Base-by-base conservation (phyloP, 2,888 invertebrate genomes). In the Agrochola macilenta region DNA sequence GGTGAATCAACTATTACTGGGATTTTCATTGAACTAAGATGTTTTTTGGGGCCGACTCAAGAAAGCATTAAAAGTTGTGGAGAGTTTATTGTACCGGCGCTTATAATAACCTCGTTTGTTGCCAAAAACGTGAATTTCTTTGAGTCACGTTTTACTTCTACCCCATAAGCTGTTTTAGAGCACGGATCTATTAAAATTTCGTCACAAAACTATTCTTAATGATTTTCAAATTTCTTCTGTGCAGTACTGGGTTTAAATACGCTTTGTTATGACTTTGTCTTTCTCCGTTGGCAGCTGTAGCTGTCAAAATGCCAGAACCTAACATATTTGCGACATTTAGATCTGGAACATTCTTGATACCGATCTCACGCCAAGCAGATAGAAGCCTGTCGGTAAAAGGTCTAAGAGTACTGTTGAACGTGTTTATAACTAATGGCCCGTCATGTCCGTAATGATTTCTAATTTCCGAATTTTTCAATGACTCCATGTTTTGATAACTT, bases 251-350 rank as follows among this genome's bases (percentile, higher is more conserved):
- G 9, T 93, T 88, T 1, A 97, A 89, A 85, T 95, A 97, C 43
- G 96, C 95, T 76, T 93, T 98, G 97, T 8, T 98, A 98, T 46
- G 98, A 81, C 97, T 97, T 83, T 93, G 93, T 79, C 97, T 93
- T 81, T 90, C 89, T 0, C 97, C 97, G 69, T 92, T 91, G 64
- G 94, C 93, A 85, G 97, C 94, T 54, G 96, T 97, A 20, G 90
- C 96, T 86, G 95, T 95, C 0, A 93, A 84, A 64, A 94, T 94
- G 0, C 97, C 96, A 20, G 97, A 97, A 5, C 97, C 97, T n/a
- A 95, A 85, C 69, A 94, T 93, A 20, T 95, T 92, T 12, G 93
- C 93, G 8, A 94, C 92, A 88, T 97, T 96, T 30, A 95, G 77
- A 78, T 97, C 95, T 73, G 92, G 91, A 5, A 95, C 91, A 57